These are phyloP conservation scores for Zelleria hepariella DNA, from an alignment of 2,888 invertebrate genomes.

Conservation along the genomic window DNA sequence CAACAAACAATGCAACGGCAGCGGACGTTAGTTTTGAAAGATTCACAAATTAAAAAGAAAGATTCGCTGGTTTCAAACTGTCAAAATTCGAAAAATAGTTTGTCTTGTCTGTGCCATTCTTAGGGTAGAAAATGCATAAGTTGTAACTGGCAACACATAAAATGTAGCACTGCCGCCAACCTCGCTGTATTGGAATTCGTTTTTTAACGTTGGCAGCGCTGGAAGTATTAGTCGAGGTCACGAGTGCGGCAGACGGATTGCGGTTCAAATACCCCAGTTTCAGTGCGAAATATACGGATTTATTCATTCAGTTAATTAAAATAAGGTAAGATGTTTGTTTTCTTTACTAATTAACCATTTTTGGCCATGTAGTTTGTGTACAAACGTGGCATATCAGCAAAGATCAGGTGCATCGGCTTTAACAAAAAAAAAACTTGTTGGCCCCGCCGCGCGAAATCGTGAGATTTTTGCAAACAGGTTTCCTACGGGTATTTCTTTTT, in stretches of 20 bases:
- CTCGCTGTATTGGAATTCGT: not conserved
- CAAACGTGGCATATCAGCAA: slow-evolving; percentile 13
- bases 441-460: slow-evolving; percentile 40
- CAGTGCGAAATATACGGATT: not conserved
- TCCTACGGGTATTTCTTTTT: slow-evolving; percentile 16
- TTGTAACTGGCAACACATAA: not conserved
- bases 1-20: not conserved
- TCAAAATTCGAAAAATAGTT: not conserved
- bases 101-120: not conserved
- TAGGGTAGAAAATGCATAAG: not conserved
- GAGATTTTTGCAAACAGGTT: slow-evolving; percentile 29
- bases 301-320: not conserved
- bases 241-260: slow-evolving; percentile 44
- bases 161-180: not conserved
- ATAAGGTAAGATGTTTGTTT: slow-evolving; percentile 5
- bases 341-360: slow-evolving; percentile 5
- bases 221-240: slow-evolving; percentile 61
- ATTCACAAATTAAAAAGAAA: not conserved
- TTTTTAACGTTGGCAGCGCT: slow-evolving; percentile 31
- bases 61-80: not conserved
- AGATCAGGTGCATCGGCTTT: slow-evolving; percentile 13
- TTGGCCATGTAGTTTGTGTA: slow-evolving; percentile 9
- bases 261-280: slow-evolving; percentile 29
- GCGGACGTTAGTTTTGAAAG: not conserved
- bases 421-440: slow-evolving; percentile 31